Conservation (phyloP, 2,888 invertebrate species). For the Brenthis daphne region DNA sequence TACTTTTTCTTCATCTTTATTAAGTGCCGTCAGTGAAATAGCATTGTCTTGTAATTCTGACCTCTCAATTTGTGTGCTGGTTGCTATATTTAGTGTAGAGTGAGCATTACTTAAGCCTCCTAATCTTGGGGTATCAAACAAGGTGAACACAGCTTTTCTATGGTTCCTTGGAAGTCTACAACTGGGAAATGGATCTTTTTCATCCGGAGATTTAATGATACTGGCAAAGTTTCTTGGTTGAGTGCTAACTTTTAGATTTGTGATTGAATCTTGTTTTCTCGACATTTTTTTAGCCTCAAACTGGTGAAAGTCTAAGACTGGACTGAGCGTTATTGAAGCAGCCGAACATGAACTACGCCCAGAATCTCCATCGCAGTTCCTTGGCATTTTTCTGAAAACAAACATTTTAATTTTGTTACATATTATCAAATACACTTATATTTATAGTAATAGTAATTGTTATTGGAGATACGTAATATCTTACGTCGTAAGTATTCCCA, state of each 20-base stretch:
- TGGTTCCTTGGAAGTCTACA: slow-evolving; percentile 58
- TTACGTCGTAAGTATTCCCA: background rate
- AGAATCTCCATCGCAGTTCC: slow-evolving; percentile 74
- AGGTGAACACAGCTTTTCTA: slow-evolving; percentile 62
- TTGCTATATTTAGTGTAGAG: slow-evolving; percentile 72
- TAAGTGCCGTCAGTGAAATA: slow-evolving; percentile 61
- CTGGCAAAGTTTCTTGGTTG: slow-evolving; percentile 65
- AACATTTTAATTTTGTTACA: slow-evolving; percentile 24
- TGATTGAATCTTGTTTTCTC: slow-evolving; percentile 66
- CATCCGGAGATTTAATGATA: slow-evolving; percentile 74
- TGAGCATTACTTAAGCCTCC: slow-evolving; percentile 75
- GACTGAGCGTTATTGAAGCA: slow-evolving; percentile 65
- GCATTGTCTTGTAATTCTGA: slow-evolving; percentile 56
- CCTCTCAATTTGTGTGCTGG: slow-evolving; percentile 73
- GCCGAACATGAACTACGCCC: slow-evolving; percentile 78
- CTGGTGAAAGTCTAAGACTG: slow-evolving; percentile 59
- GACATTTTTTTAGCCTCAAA: slow-evolving; percentile 42
- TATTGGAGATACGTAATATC: too few species aligned
- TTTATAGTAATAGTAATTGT: too few species aligned
- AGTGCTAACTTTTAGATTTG: slow-evolving; percentile 76
- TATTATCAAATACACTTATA: background rate
- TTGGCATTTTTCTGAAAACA: slow-evolving; percentile 63
- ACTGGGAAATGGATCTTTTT: slow-evolving; percentile 75
- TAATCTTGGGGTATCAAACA: slow-evolving; percentile 64
- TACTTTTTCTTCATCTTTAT: slow-evolving; percentile 50